These are phyloP conservation scores for Lasioglossum morio DNA, from an alignment of 2,888 invertebrate species.

Conservation along the genomic window DNA sequence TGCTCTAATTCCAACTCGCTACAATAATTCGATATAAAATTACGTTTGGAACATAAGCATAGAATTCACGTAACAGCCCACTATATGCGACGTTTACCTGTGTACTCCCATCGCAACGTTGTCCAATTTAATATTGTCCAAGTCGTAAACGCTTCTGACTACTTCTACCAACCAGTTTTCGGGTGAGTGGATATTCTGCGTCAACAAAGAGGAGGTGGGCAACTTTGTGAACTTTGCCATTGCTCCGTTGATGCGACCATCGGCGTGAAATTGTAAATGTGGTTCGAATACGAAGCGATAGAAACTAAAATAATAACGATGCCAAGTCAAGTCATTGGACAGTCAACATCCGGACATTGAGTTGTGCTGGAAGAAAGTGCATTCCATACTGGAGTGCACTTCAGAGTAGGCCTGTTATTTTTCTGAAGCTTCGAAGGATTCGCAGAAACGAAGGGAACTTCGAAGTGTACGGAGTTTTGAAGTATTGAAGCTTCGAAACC, in stretches of 20 bases:
- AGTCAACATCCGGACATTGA: no score
- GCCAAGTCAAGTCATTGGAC: background rate
- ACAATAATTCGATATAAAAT: slow-evolving; percentile 66
- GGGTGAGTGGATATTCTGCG: slow-evolving; percentile 95
- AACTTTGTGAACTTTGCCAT: slow-evolving; percentile 94
- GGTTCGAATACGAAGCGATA: slow-evolving; percentile 97
- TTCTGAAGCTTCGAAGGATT: no score
- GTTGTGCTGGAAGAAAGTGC: no score
- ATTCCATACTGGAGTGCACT: no score
- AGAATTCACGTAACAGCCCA: background rate
- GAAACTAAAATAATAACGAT: slow-evolving; percentile 88
- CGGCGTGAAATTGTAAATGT: slow-evolving; percentile 92
- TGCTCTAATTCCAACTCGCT: slow-evolving; percentile 99
- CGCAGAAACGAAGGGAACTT: no score
- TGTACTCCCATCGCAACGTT: slow-evolving; percentile 96
- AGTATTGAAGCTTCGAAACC: no score
- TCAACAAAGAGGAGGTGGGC: slow-evolving; percentile 96
- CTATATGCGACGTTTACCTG: slow-evolving; percentile 86
- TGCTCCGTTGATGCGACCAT: slow-evolving; percentile 91
- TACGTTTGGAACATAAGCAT: background rate
- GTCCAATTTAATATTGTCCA: slow-evolving; percentile 98
- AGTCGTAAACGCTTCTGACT: slow-evolving; percentile 96
- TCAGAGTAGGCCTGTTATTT: no score
- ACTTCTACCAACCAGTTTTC: slow-evolving; percentile 98
- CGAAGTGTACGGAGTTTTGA: no score